phyloP scores from a whole-genome alignment of 2,113 vertebrate species.

The Tor tambroides region DNA sequence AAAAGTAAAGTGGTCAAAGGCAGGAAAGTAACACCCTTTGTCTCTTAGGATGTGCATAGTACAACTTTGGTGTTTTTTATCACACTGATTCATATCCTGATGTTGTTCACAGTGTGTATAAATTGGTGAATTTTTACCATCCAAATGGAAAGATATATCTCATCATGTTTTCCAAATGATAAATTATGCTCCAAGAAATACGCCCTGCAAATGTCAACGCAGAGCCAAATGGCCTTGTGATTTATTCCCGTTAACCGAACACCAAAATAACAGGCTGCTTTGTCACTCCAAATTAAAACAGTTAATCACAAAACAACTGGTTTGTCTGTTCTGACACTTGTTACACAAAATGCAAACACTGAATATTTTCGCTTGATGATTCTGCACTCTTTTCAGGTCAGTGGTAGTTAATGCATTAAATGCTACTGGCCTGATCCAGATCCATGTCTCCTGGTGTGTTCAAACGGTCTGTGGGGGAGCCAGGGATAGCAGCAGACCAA shows the following conservation, averaged over 20 bases:
- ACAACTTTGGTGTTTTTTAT: not conserved
- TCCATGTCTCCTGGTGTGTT: slow-evolving; percentile 37
- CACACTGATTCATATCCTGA: not conserved
- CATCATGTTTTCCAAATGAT: slow-evolving; percentile 14
- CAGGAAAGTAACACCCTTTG: slow-evolving; percentile 17
- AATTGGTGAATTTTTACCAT: not conserved
- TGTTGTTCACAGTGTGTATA: not conserved
- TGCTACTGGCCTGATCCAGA: not conserved
- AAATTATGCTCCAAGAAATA: not conserved
- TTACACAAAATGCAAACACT: not conserved
- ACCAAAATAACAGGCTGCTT: not conserved
- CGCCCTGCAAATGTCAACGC: slow-evolving; percentile 2
- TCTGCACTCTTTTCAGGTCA: slow-evolving; percentile 22
- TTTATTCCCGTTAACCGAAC: not conserved
- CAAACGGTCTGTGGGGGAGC: slow-evolving; percentile 13
- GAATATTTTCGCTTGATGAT: not conserved
- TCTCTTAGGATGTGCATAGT: not conserved
- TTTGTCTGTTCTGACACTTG: not conserved
- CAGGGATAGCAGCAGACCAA: not conserved
- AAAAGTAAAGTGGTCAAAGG: not conserved
- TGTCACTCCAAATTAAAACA: slow-evolving; percentile 11
- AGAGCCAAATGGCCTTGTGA: slow-evolving; percentile 18
- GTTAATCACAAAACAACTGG: not conserved
- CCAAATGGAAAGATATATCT: not conserved
- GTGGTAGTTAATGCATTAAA: slow-evolving; percentile 17